These are phyloP conservation scores for Tachina grossa DNA, from an alignment of 2,888 invertebrate genomes.

Conservation along the genomic window DNA sequence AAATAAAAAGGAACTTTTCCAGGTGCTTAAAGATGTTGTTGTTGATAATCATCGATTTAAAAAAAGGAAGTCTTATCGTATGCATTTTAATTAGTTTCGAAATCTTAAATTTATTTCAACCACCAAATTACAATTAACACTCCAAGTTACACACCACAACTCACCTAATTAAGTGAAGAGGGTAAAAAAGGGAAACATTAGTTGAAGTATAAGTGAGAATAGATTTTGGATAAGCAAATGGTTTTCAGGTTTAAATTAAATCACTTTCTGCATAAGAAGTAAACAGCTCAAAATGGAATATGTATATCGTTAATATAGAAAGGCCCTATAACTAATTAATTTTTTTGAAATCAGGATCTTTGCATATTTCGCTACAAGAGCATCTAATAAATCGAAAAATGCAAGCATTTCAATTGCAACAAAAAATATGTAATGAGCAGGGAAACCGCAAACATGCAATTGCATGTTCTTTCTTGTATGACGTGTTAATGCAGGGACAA, in stretches of 20 bases:
- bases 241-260: neutral
- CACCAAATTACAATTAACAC: constrained; percentile 40
- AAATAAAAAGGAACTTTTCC: constrained; percentile 29
- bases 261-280: too few species aligned
- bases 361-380: too few species aligned
- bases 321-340: too few species aligned
- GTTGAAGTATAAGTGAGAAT: neutral
- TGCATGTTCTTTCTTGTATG: too few species aligned
- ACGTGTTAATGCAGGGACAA: too few species aligned
- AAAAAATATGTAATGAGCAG: too few species aligned
- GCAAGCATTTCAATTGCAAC: too few species aligned
- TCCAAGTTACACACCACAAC: constrained; percentile 13
- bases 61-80: constrained; percentile 58
- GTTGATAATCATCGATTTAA: constrained; percentile 27
- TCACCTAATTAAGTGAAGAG: neutral
- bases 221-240: neutral
- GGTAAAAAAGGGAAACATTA: neutral
- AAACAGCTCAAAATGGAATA: too few species aligned
- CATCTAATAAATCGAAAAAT: too few species aligned
- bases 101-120: constrained; percentile 30
- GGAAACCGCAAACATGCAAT: too few species aligned
- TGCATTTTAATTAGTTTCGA: constrained; percentile 67
- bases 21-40: constrained; percentile 45
- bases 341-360: too few species aligned
- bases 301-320: too few species aligned